Percentiles rank a stretch among this genome's conserved stretches.
Evolutionary conservation across 2,797 vertebrate genomes (phyloP).

Genomic region (Lutjanus argentimaculatus): DNA sequence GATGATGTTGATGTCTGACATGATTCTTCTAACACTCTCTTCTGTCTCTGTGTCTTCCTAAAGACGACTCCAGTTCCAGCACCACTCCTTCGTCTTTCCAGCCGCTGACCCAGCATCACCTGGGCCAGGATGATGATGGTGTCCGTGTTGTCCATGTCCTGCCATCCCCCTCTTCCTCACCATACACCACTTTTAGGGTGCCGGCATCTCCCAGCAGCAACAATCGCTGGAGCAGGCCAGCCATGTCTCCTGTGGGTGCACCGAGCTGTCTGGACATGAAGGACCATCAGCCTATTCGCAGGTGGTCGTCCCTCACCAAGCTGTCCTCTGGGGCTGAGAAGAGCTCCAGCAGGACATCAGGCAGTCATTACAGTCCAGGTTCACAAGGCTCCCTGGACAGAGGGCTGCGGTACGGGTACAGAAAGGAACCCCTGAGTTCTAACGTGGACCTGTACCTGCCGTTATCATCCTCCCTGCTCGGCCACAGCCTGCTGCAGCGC

Average conservation of each 20-base stretch:
- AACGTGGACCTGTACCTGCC: constrained; percentile 78
- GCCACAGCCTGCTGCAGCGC: constrained; percentile 79
- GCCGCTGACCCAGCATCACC: constrained; percentile 86
- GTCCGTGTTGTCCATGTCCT: constrained; percentile 82
- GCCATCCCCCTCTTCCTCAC: constrained; percentile 80
- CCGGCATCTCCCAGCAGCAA: constrained; percentile 65
- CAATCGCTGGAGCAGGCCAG: constrained; percentile 82
- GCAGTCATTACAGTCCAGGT: constrained; percentile 69
- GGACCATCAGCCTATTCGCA: constrained; percentile 89
- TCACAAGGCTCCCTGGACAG: constrained; percentile 85
- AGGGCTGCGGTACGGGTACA: constrained; percentile 77
- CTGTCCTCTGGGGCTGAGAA: constrained; percentile 83
- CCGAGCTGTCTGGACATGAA: constrained; percentile 90
- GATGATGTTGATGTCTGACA: neutral
- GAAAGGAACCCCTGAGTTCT: constrained; percentile 83
- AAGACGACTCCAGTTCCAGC: constrained; percentile 94
- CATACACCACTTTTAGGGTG: constrained; percentile 74
- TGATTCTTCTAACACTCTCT: neutral
- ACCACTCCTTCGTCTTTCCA: constrained; percentile 89
- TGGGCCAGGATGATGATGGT: constrained; percentile 76
- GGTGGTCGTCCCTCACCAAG: constrained; percentile 95
- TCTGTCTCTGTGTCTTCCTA: neutral
- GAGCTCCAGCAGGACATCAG: constrained; percentile 65
- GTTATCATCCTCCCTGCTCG: constrained; percentile 76
- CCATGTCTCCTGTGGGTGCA: constrained; percentile 80